Evolutionary conservation across 1,140 invertebrate genomes (phyloP).

Genomic region (Lutraria rhynchaena): DNA sequence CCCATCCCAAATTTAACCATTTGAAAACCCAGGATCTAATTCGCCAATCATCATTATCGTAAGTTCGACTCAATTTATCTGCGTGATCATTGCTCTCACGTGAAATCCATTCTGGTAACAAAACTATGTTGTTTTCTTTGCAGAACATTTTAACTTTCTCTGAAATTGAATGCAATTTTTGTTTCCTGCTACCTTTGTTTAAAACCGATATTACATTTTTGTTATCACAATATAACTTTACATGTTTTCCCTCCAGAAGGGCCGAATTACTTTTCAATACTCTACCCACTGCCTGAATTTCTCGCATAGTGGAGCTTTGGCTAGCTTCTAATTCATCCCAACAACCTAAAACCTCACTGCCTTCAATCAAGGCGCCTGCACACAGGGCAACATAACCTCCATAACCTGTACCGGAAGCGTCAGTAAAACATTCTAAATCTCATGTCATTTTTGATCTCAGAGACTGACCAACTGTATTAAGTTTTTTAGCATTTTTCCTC

Average conservation of each 20-base stretch:
- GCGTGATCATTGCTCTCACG: slow-evolving; percentile 12
- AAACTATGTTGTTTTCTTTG: slow-evolving; percentile 1
- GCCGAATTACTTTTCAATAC: slow-evolving; percentile 18
- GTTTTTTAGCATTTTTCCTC: background rate
- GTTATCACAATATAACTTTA: slow-evolving; percentile 13
- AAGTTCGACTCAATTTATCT: slow-evolving; percentile 10
- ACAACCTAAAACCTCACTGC: slow-evolving; percentile 5
- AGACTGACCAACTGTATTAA: background rate
- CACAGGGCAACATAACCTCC: slow-evolving; percentile 11
- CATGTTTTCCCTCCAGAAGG: background rate
- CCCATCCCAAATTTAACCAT: slow-evolving; percentile 18
- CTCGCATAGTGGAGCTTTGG: slow-evolving; percentile 31
- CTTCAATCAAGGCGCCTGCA: background rate
- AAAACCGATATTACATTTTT: slow-evolving; percentile 13
- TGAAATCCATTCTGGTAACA: slow-evolving; percentile 31
- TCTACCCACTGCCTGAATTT: slow-evolving; percentile 13
- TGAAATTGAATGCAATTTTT: background rate
- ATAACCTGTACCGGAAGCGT: background rate
- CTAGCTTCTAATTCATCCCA: slow-evolving; percentile 2
- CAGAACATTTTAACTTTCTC: background rate
- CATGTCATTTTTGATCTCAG: background rate
- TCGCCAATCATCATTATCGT: slow-evolving; percentile 39
- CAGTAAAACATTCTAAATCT: slow-evolving; percentile 9
- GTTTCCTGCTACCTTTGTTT: slow-evolving; percentile 26
- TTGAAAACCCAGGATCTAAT: slow-evolving; percentile 4